Conservation (phyloP, 2,888 invertebrate genomes). For the Dysmachus trigonus region DNA sequence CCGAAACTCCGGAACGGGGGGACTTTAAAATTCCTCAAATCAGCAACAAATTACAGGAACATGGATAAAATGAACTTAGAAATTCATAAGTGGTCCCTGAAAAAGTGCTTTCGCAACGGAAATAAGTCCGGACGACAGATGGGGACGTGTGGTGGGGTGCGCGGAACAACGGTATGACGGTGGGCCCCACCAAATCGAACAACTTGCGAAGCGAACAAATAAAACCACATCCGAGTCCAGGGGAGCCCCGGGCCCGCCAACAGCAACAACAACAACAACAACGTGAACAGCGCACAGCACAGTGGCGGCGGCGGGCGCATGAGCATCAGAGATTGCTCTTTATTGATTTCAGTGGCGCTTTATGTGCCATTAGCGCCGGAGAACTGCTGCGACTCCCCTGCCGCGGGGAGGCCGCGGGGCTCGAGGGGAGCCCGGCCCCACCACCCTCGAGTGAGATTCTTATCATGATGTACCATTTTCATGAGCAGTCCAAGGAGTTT, state of each 20-base stretch:
- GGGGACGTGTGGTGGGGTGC: neutral
- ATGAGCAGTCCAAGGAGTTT: conserved; percentile 45
- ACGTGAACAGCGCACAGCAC: no score
- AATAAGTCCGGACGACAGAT: conserved; percentile 29
- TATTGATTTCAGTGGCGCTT: conserved; percentile 54
- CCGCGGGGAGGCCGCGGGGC: neutral
- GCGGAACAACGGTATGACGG: no score
- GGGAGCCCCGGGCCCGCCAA: neutral
- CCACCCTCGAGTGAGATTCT: conserved; percentile 49
- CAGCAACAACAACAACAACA: conserved; percentile 27
- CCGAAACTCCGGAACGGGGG: neutral
- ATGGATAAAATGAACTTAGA: conserved; percentile 49
- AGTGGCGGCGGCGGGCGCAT: conserved; percentile 52
- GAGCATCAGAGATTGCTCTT: conserved; percentile 52
- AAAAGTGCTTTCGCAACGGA: conserved; percentile 32
- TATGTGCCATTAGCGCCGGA: conserved; percentile 51
- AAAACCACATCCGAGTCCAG: conserved; percentile 45
- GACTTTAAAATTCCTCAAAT: conserved; percentile 50
- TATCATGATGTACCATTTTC: conserved; percentile 51
- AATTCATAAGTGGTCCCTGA: conserved; percentile 48
- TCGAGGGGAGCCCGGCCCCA: conserved; percentile 38
- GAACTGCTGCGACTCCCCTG: conserved; percentile 45
- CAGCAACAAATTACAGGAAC: conserved; percentile 49
- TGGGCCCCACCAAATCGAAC: conserved; percentile 46
- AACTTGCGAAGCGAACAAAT: conserved; percentile 47